Evolutionary conservation across 2,888 invertebrate genomes (phyloP).

Genomic region (Caenorhabditis auriculariae): DNA sequence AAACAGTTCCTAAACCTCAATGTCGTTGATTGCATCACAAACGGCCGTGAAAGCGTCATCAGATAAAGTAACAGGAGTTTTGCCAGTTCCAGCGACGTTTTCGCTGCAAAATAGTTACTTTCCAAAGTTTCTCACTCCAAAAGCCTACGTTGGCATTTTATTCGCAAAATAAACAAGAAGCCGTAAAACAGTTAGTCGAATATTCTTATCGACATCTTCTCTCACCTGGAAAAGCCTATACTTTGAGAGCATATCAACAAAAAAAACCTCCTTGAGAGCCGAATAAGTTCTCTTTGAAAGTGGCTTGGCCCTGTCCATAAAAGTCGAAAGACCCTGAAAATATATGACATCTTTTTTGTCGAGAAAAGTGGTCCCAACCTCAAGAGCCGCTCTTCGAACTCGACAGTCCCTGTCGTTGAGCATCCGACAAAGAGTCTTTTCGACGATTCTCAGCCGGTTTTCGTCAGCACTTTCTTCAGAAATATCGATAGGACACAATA

Average conservation of each 20-base stretch:
- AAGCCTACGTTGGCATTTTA: slow-evolving; percentile 2
- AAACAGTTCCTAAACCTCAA: slow-evolving; percentile 69
- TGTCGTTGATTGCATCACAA: slow-evolving; percentile 87
- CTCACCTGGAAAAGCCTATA: slow-evolving; percentile 10
- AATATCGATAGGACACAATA: too few relatives aligned
- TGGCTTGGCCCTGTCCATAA: too few relatives aligned
- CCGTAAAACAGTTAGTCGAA: slow-evolving; percentile 35
- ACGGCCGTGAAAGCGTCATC: slow-evolving; percentile 95
- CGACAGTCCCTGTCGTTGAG: slow-evolving; percentile 35
- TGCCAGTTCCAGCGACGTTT: neutral
- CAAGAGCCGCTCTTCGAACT: slow-evolving; percentile 32
- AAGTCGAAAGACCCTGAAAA: too few relatives aligned
- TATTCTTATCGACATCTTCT: slow-evolving; percentile 26
- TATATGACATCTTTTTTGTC: too few relatives aligned
- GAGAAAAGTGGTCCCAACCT: too few relatives aligned
- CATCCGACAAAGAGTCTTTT: slow-evolving; percentile 10
- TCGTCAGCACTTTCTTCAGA: neutral
- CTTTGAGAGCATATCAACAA: too few relatives aligned
- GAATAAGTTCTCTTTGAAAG: too few relatives aligned
- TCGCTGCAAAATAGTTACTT: slow-evolving; percentile 12
- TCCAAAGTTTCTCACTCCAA: slow-evolving; percentile 7
- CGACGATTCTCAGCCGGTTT: slow-evolving; percentile 3
- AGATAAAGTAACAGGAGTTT: slow-evolving; percentile 69
- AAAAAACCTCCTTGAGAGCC: too few relatives aligned
- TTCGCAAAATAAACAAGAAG: slow-evolving; percentile 23